Base-by-base conservation (phyloP, 2,113 vertebrate species). In the Gobio gobio region DNA sequence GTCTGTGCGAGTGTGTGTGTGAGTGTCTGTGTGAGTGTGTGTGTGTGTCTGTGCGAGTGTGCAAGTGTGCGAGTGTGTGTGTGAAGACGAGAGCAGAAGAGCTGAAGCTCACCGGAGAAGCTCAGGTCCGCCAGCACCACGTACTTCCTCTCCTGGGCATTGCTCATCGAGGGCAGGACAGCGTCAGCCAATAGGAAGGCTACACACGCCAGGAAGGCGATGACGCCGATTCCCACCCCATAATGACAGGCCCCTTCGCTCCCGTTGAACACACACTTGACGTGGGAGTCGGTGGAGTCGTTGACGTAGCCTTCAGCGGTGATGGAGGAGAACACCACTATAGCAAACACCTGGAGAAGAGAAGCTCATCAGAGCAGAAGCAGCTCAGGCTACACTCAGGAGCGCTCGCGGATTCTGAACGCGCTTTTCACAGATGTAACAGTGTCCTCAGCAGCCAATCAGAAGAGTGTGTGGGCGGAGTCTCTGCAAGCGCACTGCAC, bases 311-410 rank as follows among this genome's bases (percentile, higher is more conserved):
- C 97, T 77, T 99, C 97, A 0, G 92, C 95, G 0, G 97, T 92
- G 88, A 99, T 96, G 81, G 96, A 96, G 0, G 95, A 88, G 85
- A 99, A 99, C 6, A 98, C 97, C 22, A 99, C 94, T 29, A 99
- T 93, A 51, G 97, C 92, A 1, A 97, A 98, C 29, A 98, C 0
- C 98, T 99, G 51, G 3, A 81, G 84, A 86, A 86, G 64, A 45
- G 75, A 85, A n/a, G 83, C 26, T 10, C 4, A 56, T 56, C 18
- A 77, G 13, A 77, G 49, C 20, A 59, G 10, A 78, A 56, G 3
- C 9, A 40, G n/a, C 4, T 29, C 29, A 29, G 29, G 2, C 2
- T 29, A 29, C 29, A 29, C 29, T 29, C 29, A 29, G 1, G 29
- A 29, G 29, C 29, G 29, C 29, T 51, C n/a, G n/a, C n/a, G n/a